These are phyloP conservation scores for Chaetodon trifasciatus DNA, from an alignment of 2,797 vertebrate species.

Conservation along the genomic window DNA sequence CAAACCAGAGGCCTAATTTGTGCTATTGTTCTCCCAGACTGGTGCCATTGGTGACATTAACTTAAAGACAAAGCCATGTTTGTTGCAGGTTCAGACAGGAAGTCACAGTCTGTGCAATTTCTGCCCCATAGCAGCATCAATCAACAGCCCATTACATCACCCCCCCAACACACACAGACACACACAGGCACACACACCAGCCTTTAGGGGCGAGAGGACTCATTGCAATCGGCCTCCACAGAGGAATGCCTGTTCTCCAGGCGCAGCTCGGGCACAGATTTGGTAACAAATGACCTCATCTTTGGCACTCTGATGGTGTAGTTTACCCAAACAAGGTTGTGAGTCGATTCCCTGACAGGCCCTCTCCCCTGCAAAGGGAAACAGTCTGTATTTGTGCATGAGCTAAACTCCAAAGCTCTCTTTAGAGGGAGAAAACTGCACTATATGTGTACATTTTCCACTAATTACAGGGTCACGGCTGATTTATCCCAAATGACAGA, in stretches of 20 bases:
- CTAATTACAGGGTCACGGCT: slow-evolving; percentile 59
- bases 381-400: slow-evolving; percentile 74
- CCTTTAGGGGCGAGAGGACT: slow-evolving; percentile 31
- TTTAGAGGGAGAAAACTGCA: slow-evolving; percentile 33
- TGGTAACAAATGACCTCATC: slow-evolving; percentile 82
- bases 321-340: slow-evolving; percentile 82
- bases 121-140: slow-evolving; percentile 60
- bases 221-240: slow-evolving; percentile 54
- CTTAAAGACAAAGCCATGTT: slow-evolving; percentile 67
- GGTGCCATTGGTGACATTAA: slow-evolving; percentile 35
- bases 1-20: background rate
- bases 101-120: slow-evolving; percentile 67
- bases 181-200: background rate
- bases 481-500: slow-evolving; percentile 61
- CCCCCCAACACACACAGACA: slow-evolving; percentile 7
- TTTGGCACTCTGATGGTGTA: slow-evolving; percentile 64
- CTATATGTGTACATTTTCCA: slow-evolving; percentile 68
- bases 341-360: slow-evolving; percentile 54
- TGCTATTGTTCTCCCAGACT: slow-evolving; percentile 31
- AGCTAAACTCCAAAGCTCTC: slow-evolving; percentile 37
- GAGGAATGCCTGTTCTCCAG: slow-evolving; percentile 68
- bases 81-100: slow-evolving; percentile 75
- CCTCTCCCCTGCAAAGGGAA: slow-evolving; percentile 58
- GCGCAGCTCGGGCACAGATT: slow-evolving; percentile 57
- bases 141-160: slow-evolving; percentile 72